Evolutionary conservation across 2,113 vertebrate genomes (phyloP).

Genomic region (Podiceps cristatus): DNA sequence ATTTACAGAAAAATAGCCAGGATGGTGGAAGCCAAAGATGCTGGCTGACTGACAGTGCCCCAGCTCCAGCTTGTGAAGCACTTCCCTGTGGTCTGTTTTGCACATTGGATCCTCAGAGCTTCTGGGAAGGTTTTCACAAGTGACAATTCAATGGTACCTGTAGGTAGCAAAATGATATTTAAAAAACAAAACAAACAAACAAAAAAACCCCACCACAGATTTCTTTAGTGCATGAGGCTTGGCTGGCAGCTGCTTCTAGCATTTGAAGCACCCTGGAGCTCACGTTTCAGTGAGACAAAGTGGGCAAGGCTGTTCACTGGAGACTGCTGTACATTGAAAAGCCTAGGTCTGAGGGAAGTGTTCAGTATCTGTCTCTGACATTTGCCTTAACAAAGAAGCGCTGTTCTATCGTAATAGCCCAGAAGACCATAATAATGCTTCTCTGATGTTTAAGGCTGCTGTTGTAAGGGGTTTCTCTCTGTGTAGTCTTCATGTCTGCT

Average conservation of each 20-base stretch:
- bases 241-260: neutral
- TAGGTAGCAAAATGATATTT: neutral
- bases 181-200: no score
- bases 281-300: neutral
- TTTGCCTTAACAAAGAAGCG: conserved; percentile 33
- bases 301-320: neutral
- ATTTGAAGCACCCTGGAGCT: neutral
- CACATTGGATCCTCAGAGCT: neutral
- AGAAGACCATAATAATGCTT: neutral
- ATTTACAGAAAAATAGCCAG: conserved; percentile 42
- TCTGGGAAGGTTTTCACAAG: neutral
- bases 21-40: neutral
- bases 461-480: neutral
- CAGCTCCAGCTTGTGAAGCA: neutral
- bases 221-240: neutral
- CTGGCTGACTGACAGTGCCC: neutral
- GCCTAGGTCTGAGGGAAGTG: neutral
- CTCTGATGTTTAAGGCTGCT: neutral
- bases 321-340: neutral
- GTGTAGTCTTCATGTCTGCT: neutral
- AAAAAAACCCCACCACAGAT: no score
- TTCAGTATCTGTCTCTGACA: neutral
- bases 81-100: neutral
- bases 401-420: neutral
- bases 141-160: neutral